Evolutionary conservation across 2,797 vertebrate genomes (phyloP).

Genomic region (Rhabdomys pumilio): DNA sequence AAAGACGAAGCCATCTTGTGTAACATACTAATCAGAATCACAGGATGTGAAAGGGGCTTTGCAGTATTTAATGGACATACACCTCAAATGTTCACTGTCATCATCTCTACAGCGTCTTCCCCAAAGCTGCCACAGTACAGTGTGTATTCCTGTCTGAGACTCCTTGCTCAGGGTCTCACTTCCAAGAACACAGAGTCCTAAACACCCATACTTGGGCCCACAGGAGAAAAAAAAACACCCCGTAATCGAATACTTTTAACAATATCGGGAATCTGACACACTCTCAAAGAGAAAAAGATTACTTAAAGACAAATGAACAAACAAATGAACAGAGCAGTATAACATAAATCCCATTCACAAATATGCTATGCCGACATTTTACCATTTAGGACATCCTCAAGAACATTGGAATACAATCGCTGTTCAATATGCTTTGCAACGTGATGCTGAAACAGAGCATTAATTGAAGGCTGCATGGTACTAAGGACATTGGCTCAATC

Average conservation of each 20-base stretch:
- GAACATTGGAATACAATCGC: neutral
- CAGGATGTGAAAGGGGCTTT: neutral
- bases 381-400: neutral
- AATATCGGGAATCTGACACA: neutral
- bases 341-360: neutral
- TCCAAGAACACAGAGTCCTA: neutral
- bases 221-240: neutral
- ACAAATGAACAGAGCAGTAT: neutral
- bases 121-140: neutral
- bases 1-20: neutral
- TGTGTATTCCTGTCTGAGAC: neutral
- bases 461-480: neutral
- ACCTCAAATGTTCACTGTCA: neutral
- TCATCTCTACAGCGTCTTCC: neutral
- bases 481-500: neutral
- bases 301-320: neutral
- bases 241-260: neutral
- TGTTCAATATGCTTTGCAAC: slow-evolving; percentile 2
- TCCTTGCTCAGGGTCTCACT: neutral
- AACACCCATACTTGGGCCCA: neutral
- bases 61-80: neutral
- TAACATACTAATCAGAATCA: neutral
- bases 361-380: neutral
- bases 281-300: neutral
- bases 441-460: slow-evolving; percentile 10